Percentiles rank a stretch among this genome's conserved stretches.
These are phyloP conservation scores for Ectemnius lituratus DNA, from an alignment of 2,888 invertebrate species.

Conservation along the genomic window DNA sequence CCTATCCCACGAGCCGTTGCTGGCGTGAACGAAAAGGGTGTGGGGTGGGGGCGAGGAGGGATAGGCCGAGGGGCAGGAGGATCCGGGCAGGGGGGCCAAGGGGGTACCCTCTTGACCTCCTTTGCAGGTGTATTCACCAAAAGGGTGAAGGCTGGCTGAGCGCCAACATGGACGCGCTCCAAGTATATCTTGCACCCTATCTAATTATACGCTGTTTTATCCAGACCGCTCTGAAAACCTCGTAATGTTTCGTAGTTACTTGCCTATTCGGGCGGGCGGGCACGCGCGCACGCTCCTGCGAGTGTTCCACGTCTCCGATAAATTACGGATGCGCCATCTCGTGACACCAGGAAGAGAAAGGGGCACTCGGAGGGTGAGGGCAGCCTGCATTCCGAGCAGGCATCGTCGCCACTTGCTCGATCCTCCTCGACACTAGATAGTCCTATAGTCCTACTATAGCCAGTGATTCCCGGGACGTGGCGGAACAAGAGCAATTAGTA, in stretches of 20 bases:
- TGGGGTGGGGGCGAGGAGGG: no score
- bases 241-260: conserved; percentile 72
- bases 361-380: conserved; percentile 31
- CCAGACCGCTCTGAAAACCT: conserved; percentile 73
- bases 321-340: conserved; percentile 57
- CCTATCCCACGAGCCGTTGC: conserved; percentile 49
- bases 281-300: conserved; percentile 1
- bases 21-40: no score
- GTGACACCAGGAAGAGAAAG: conserved; percentile 19
- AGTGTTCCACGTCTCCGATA: conserved; percentile 67
- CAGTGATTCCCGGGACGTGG: no score
- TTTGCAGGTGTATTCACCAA: conserved; percentile 57
- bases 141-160: conserved; percentile 69
- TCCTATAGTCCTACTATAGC: no score
- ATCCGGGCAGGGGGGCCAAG: neutral
- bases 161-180: conserved; percentile 76
- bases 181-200: conserved; percentile 77
- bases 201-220: conserved; percentile 78
- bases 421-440: no score
- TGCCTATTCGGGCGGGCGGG: conserved; percentile 60
- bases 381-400: conserved; percentile 3
- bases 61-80: no score
- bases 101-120: conserved; percentile 60
- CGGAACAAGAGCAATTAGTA: neutral
- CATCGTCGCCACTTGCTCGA: no score